Conservation (phyloP, 1,140 invertebrate genomes). For the Agrilus planipennis region DNA sequence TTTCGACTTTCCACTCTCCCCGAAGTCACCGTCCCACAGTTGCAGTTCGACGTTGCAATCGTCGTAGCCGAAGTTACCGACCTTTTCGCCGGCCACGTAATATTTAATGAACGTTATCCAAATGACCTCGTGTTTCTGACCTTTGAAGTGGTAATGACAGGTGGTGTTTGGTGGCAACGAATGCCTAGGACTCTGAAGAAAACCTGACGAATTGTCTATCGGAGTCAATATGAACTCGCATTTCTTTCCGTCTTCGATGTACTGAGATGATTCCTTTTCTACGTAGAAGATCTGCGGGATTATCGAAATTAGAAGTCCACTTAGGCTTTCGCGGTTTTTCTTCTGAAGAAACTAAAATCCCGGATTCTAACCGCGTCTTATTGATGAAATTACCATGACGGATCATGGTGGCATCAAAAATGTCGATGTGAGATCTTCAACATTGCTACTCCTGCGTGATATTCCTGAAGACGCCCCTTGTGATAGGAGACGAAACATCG, state of each 20-base stretch:
- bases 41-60: slow-evolving; percentile 62
- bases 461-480: no score
- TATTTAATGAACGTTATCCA: slow-evolving; percentile 79
- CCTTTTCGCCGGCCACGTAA: slow-evolving; percentile 52
- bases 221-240: slow-evolving; percentile 67
- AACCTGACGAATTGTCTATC: slow-evolving; percentile 58
- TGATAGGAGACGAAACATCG: no score
- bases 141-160: slow-evolving; percentile 73
- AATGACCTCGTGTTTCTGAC: slow-evolving; percentile 56
- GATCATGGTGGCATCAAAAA: no score
- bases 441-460: no score
- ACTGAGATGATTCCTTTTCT: slow-evolving; percentile 58
- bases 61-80: slow-evolving; percentile 48
- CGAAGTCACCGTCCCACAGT: slow-evolving; percentile 58
- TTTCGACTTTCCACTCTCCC: slow-evolving; percentile 6
- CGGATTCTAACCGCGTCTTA: no score
- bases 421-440: no score
- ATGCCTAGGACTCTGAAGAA: slow-evolving; percentile 66
- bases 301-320: no score
- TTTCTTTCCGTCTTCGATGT: slow-evolving; percentile 56
- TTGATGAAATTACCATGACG: no score
- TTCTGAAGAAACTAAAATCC: no score
- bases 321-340: no score
- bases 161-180: slow-evolving; percentile 75
- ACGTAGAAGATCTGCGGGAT: slow-evolving; percentile 64